Evolutionary conservation across 2,888 invertebrate genomes (phyloP).

Genomic region (Sthenelais limicola): DNA sequence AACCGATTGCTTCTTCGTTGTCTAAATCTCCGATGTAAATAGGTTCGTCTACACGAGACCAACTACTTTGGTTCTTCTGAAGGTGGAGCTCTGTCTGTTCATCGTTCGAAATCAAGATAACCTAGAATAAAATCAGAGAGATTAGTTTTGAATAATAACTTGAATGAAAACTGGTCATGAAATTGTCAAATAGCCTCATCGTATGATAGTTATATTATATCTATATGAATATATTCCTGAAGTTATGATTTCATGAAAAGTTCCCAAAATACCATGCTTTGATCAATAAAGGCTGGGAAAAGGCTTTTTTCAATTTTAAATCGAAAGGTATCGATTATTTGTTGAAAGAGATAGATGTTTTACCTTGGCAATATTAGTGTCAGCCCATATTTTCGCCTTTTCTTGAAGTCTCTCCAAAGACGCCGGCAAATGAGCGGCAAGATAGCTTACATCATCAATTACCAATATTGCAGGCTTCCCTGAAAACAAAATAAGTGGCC

Average conservation of each 20-base stretch:
- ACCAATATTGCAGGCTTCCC: constrained; percentile 51
- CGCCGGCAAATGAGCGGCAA: constrained; percentile 41
- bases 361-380: constrained; percentile 53
- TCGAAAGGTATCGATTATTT: too few species aligned
- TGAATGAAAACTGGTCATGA: too few species aligned
- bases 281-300: too few species aligned
- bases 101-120: constrained; percentile 51
- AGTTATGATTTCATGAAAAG: too few species aligned
- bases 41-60: constrained; percentile 51
- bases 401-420: constrained; percentile 44
- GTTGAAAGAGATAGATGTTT: too few species aligned
- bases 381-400: constrained; percentile 57
- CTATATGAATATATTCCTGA: too few species aligned
- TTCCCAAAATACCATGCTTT: too few species aligned
- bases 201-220: too few species aligned
- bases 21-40: constrained; percentile 49
- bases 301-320: too few species aligned
- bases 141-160: neutral
- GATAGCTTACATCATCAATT: constrained; percentile 49
- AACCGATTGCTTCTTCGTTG: constrained; percentile 44
- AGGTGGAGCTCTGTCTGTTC: constrained; percentile 44
- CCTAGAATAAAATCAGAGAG: constrained; percentile 38
- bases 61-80: constrained; percentile 46
- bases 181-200: too few species aligned
- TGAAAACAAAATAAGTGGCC: neutral